These are phyloP conservation scores for Punctoribates punctum DNA, from an alignment of 2,888 invertebrate genomes.

Conservation along the genomic window DNA sequence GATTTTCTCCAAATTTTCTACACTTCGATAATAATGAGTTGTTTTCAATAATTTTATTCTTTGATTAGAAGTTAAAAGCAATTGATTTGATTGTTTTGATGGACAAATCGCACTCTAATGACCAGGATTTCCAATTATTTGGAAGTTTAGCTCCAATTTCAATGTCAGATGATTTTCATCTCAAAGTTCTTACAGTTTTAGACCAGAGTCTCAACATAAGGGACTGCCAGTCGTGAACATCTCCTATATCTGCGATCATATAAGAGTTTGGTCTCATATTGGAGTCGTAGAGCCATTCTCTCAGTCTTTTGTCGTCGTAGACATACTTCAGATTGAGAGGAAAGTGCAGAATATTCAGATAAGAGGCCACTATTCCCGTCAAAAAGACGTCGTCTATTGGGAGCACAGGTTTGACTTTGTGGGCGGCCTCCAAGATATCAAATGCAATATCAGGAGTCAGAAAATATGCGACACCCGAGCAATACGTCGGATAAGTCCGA, in stretches of 20 bases:
- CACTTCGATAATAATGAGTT: too few species aligned
- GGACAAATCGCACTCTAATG: too few species aligned
- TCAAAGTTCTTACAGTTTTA: conserved; percentile 30
- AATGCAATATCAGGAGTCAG: conserved; percentile 63
- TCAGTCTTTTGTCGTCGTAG: conserved; percentile 37
- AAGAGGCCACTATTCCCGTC: conserved; percentile 40
- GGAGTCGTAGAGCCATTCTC: conserved; percentile 39
- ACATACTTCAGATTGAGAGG: conserved; percentile 41
- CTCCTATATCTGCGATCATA: conserved; percentile 43
- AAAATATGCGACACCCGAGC: conserved; percentile 68
- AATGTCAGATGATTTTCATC: background rate
- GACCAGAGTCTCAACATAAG: conserved; percentile 40
- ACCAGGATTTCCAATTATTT: background rate
- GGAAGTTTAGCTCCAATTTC: too few species aligned
- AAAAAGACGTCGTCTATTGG: conserved; percentile 44
- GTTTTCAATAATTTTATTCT: too few species aligned
- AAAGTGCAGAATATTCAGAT: conserved; percentile 13
- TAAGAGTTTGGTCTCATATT: conserved; percentile 36
- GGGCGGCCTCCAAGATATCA: conserved; percentile 30
- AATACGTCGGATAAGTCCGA: conserved; percentile 68
- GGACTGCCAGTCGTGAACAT: conserved; percentile 33
- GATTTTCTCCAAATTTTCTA: too few species aligned
- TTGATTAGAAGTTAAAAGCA: too few species aligned
- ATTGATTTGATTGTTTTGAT: too few species aligned
- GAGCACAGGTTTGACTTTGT: conserved; percentile 31